Evolutionary conservation across 2,888 invertebrate genomes (phyloP), one percentile per base, ranked within the genome.

Genomic region (Dichetophora obliterata): DNA sequence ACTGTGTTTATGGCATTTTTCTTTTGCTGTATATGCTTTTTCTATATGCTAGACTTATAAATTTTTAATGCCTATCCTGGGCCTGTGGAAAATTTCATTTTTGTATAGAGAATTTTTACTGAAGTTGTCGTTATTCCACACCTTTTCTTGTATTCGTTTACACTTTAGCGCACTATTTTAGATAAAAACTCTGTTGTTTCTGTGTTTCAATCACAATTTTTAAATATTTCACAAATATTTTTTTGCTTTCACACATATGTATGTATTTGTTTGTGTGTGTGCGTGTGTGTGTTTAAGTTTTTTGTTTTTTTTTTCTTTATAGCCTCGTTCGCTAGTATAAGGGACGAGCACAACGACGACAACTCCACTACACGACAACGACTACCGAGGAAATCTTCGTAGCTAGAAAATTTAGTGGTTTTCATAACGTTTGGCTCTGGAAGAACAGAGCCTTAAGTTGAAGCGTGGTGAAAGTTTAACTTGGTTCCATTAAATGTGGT

Each of bases 361-460:
- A 82, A 84, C 84, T 87, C 85, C 87, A 86, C 87, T 87, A 86
- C 88, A 86, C 87, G 85, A 86, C 87, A 84, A 85, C 85, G 86
- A 86, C 86, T 86, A 79, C 83, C 81, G 77, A 77, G 48, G 63
- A 59, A 59, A 43, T 19, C 54, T 75, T 73, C 74, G 74, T 77
- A 66, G 71, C 54, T 57, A 66, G 57, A 71, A 76, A 73, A 37
- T 66, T 76, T 76, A 31, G 75, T 76, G 37, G 59, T 43, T 27
- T 48, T 63, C 31, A 24, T 50, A 11, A 50, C 43, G 68, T 31
- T n/a, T 68, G 24, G 68, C 31, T 66, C 66, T 66, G 68, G 11
- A 68, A 50, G 31, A n/a, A n/a, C 66, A 66, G 66, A 66, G 43
- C 37, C 66, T 50, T 50, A 57, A 63, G 73, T 73, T 65, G 57